These are phyloP conservation scores for Cromileptes altivelis DNA, from an alignment of 2,113 vertebrate genomes.

Conservation along the genomic window DNA sequence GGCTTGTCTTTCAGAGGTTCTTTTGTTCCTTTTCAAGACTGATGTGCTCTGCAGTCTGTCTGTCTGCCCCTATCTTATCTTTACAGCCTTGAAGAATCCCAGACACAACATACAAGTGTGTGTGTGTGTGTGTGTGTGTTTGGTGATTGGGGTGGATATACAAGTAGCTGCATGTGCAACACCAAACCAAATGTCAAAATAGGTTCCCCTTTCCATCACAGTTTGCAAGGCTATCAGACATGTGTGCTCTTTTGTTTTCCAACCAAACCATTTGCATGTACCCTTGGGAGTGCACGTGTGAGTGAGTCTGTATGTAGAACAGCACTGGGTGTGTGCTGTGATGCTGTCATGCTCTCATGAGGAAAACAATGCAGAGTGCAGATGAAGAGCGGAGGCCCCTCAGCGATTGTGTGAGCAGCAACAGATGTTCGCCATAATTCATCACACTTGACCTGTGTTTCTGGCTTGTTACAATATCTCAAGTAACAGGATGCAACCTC, in stretches of 20 bases:
- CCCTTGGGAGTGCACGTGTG: background rate
- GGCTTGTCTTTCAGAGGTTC: background rate
- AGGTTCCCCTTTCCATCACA: background rate
- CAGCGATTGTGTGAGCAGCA: conserved; percentile 45
- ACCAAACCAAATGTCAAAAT: background rate
- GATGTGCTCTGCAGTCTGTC: background rate
- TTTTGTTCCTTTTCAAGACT: background rate
- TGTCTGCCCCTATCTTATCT: conserved; percentile 35
- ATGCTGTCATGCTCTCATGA: conserved; percentile 47
- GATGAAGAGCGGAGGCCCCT: conserved; percentile 28
- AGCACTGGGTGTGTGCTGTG: conserved; percentile 35
- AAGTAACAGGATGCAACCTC: background rate
- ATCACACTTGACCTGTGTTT: conserved; percentile 44
- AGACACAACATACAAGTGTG: conserved; percentile 17
- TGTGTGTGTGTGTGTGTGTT: background rate
- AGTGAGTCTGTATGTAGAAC: background rate
- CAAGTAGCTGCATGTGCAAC: conserved; percentile 2
- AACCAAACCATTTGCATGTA: background rate
- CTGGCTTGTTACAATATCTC: background rate
- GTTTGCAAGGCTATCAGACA: background rate
- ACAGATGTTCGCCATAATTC: conserved; percentile 56
- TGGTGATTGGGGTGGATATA: background rate
- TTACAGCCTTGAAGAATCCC: conserved; percentile 21
- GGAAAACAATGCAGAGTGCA: conserved; percentile 40
- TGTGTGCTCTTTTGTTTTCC: background rate